phyloP scores from a whole-genome alignment of 1,140 invertebrate genomes.

The Diachasma alloeum region DNA sequence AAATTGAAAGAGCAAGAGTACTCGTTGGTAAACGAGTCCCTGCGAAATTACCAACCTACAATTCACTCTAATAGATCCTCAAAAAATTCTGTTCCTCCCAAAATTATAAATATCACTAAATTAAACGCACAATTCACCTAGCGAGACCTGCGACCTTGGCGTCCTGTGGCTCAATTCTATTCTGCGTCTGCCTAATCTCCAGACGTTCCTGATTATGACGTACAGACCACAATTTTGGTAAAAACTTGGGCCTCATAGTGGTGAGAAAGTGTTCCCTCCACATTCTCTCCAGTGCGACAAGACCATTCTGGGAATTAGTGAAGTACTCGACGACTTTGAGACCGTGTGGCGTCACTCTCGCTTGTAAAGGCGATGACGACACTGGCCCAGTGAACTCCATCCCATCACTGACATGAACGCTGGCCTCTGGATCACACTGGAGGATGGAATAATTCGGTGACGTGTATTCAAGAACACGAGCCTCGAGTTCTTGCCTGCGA shows the following conservation, averaged over 20 bases:
- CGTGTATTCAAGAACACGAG: constrained; percentile 63
- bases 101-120: neutral
- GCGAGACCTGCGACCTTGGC: constrained; percentile 54
- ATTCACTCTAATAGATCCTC: neutral
- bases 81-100: neutral
- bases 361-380: constrained; percentile 2
- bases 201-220: constrained; percentile 72
- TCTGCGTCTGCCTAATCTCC: constrained; percentile 53
- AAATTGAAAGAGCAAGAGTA: neutral
- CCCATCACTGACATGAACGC: constrained; percentile 35
- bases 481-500: constrained; percentile 65
- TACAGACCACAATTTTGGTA: constrained; percentile 81
- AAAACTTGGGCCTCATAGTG: constrained; percentile 75
- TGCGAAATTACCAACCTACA: neutral
- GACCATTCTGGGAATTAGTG: constrained; percentile 65
- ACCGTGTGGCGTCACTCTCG: constrained; percentile 46
- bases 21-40: neutral
- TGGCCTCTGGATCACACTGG: neutral
- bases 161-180: constrained; percentile 57
- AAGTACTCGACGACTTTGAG: constrained; percentile 69
- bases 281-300: constrained; percentile 74
- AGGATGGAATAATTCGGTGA: neutral
- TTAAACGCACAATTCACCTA: constrained; percentile 9
- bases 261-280: constrained; percentile 83
- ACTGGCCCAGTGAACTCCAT: constrained; percentile 61